phyloP scores from a whole-genome alignment of 2,113 vertebrate species.

The Carollia perspicillata region DNA sequence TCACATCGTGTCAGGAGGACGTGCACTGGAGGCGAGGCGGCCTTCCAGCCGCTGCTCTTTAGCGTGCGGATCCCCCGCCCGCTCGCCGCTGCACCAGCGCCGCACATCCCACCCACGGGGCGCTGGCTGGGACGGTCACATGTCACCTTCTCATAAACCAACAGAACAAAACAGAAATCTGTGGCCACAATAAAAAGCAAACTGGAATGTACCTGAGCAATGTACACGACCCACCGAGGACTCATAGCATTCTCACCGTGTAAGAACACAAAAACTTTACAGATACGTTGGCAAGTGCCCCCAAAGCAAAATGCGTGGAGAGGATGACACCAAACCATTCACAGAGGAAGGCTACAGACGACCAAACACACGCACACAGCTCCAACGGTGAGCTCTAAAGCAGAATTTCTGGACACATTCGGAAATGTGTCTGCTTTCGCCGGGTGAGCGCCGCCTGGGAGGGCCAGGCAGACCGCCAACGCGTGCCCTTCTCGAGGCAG shows the following conservation, averaged over 20 bases:
- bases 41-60: not conserved
- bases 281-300: not conserved
- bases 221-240: not conserved
- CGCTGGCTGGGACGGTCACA: not conserved
- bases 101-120: rapidly evolving
- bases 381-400: too few species aligned
- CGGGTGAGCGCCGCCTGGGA: not conserved
- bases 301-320: not conserved
- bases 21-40: rapidly evolving
- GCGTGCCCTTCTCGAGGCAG: too few species aligned
- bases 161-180: not conserved
- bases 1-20: too few species aligned
- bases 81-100: rapidly evolving
- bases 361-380: not conserved
- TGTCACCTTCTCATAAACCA: not conserved
- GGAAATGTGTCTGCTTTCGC: not conserved
- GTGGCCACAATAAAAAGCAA: not conserved
- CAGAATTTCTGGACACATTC: not conserved
- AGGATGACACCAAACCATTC: not conserved
- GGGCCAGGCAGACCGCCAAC: not conserved
- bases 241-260: not conserved
- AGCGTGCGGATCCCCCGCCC: too few species aligned
- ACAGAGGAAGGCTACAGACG: not conserved
- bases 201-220: not conserved
- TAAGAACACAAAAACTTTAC: not conserved